phyloP scores from a whole-genome alignment of 2,888 invertebrate species.

The Noctua fimbriata region DNA sequence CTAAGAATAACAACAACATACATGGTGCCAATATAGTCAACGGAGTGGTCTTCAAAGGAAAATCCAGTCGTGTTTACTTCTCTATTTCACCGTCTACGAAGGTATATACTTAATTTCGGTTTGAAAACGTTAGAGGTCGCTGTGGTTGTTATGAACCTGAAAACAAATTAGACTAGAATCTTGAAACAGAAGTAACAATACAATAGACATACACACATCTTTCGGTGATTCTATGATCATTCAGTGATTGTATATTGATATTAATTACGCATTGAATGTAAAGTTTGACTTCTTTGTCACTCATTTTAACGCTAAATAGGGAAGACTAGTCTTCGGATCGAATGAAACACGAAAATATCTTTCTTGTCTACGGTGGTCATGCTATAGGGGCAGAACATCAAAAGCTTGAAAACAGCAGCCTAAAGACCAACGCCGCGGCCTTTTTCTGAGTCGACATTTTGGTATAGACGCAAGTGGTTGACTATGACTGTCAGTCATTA shows the following conservation, averaged over 20 bases:
- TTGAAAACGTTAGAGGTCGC: neutral
- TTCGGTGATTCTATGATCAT: too few species aligned
- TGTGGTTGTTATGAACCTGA: neutral
- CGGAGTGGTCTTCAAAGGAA: neutral
- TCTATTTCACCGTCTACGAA: neutral
- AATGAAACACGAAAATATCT: neutral
- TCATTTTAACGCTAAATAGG: too few species aligned
- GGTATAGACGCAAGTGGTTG: neutral
- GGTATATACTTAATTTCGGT: neutral
- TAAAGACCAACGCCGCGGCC: neutral
- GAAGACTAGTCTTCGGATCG: too few species aligned
- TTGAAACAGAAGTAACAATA: neutral
- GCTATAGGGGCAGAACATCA: too few species aligned
- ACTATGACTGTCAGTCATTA: constrained; percentile 27
- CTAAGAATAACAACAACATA: too few species aligned
- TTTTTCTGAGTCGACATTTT: neutral
- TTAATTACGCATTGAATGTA: too few species aligned
- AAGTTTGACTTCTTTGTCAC: too few species aligned
- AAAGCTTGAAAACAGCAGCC: neutral
- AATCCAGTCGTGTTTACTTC: neutral
- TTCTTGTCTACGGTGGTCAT: too few species aligned
- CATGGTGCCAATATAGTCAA: neutral
- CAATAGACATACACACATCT: too few species aligned
- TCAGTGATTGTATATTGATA: too few species aligned
- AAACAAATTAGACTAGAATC: neutral